Evolutionary conservation across 30 jellyfish, hydroid and myxozoan genomes (phyloP).

Genomic region (Nemopilema nomurai): DNA sequence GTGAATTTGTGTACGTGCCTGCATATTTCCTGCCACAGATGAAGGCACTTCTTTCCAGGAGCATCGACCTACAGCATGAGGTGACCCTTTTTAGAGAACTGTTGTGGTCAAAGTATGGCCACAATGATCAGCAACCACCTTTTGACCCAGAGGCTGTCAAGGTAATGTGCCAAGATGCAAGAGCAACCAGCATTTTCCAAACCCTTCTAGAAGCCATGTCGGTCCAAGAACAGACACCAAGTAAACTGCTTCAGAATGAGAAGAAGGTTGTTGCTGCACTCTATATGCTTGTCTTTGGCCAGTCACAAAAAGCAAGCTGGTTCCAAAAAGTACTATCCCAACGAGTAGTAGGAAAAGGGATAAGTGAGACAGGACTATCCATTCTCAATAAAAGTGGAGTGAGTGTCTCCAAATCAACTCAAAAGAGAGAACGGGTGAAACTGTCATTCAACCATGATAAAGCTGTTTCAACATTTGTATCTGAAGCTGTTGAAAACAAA

Average conservation of each 20-base stretch:
- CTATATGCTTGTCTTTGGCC: constrained; percentile 33
- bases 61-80: constrained; percentile 15
- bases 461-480: background rate
- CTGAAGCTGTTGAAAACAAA: constrained; percentile 15
- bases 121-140: constrained; percentile 13
- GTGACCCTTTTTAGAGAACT: constrained; percentile 14
- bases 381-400: constrained; percentile 29
- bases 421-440: background rate
- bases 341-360: constrained; percentile 3
- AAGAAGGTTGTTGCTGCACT: constrained; percentile 24
- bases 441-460: constrained; percentile 1
- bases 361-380: constrained; percentile 25
- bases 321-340: constrained; percentile 12
- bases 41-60: background rate
- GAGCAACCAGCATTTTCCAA: constrained; percentile 19
- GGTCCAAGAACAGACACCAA: constrained; percentile 6
- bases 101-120: constrained; percentile 14
- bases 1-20: constrained; percentile 9
- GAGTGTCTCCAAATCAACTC: constrained; percentile 13
- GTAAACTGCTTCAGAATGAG: background rate
- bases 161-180: constrained; percentile 6
- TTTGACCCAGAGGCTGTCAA: constrained; percentile 29
- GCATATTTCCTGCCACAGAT: constrained; percentile 1
- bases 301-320: constrained; percentile 39
- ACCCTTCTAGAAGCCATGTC: constrained; percentile 19